Base-by-base conservation (phyloP, 2,888 invertebrate species). In the Trissonchulus latispiculum region DNA sequence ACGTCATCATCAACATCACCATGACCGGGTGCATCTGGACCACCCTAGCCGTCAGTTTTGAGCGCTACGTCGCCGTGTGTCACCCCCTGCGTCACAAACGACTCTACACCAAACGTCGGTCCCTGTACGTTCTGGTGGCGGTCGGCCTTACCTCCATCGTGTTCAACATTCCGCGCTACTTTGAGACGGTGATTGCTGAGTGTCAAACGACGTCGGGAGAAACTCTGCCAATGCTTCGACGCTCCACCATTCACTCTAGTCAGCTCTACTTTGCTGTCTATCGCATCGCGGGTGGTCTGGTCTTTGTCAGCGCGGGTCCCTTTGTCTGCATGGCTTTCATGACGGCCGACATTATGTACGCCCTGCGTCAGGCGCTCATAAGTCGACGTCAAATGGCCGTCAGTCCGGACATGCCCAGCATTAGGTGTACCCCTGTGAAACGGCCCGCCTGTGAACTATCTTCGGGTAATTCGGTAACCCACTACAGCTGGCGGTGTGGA, bases 21-120 rank as follows among this genome's bases (percentile, higher is more conserved):
- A 68, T 68, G 69, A 32, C 69, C 36, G 69, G 69, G 33, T 68
- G 69, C 36, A 36, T 68, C n/a, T 68, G 69, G 69, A 68, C 36
- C 33, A 68, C 69, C 36, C 36, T 68, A 68, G 36, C 69, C 3
- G 36, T 68, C 8, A 68, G 36, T 23, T 28, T 68, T 3, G 69
- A 68, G 36, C 69, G 69, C 69, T 68, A 68, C 36, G 23, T 68
- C n/a, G 69, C 69, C 8, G 69, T 68, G 8, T 68, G 36, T 68
- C 69, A 68, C n/a, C 69, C 69, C 15, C 33, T 33, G 15, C n/a
- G 33, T 23, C 69, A 68, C 36, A 32, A 36, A 68, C 33, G 28
- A n/a, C 29, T 68, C 28, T n/a, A 33, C n/a, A 68, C 32, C n/a
- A 33, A 33, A 35, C 33, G 33, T 33, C 69, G 69, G 3, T n/a